phyloP scores from a whole-genome alignment of 30 jellyfish, hydroid and myxozoan genomes.

The Cassiopea andromeda region DNA sequence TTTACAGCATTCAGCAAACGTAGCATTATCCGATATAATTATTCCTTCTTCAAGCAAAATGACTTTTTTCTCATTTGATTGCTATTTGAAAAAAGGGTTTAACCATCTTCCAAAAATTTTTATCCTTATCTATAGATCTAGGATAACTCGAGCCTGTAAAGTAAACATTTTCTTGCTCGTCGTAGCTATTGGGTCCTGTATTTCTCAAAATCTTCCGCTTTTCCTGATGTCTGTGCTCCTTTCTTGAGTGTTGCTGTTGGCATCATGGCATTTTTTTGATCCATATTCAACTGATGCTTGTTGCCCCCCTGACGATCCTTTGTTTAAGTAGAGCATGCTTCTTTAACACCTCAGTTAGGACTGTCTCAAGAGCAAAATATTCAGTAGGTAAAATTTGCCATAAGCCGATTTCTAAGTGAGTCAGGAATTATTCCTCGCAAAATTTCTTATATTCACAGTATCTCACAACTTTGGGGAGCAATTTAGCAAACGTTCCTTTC shows the following conservation, averaged over 20 bases:
- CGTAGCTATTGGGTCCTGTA: conserved; percentile 20
- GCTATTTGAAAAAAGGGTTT: conserved; percentile 8
- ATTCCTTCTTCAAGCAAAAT: conserved; percentile 19
- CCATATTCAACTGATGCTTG: background rate
- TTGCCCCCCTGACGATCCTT: conserved; percentile 15
- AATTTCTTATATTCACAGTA: background rate
- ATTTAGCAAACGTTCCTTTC: background rate
- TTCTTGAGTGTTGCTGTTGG: background rate
- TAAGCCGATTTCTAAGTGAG: background rate
- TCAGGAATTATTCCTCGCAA: background rate
- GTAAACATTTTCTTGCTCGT: conserved; percentile 8
- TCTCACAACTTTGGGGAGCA: conserved; percentile 6
- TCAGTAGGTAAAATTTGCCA: background rate
- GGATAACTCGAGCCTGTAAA: conserved; percentile 26
- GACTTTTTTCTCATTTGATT: conserved; percentile 41
- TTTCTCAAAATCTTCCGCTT: conserved; percentile 1
- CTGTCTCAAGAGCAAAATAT: background rate
- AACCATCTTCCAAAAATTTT: conserved; percentile 33
- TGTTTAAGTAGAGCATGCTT: background rate
- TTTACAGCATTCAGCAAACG: conserved; percentile 6
- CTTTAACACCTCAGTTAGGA: background rate
- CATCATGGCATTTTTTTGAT: background rate
- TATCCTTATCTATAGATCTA: conserved; percentile 34
- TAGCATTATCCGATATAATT: conserved; percentile 7
- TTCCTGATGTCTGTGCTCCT: background rate